These are phyloP conservation scores for Thysanoteuthis rhombus DNA, from an alignment of 2,888 invertebrate genomes.

Conservation along the genomic window DNA sequence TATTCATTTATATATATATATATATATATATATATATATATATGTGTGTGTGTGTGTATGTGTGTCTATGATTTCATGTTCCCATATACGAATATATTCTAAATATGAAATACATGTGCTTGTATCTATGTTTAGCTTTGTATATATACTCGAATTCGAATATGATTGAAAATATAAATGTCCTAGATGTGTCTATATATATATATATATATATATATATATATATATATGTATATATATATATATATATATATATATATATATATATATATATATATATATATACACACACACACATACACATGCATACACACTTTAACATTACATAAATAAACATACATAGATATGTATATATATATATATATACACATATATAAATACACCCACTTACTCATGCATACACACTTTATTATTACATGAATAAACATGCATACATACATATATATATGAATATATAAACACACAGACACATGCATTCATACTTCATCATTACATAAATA, in stretches of 20 bases:
- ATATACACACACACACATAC: no score
- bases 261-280: background rate
- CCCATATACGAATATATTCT: background rate
- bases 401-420: no score
- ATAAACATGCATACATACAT: no score
- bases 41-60: no score
- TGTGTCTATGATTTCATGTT: background rate
- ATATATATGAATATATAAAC: no score
- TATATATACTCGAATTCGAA: background rate
- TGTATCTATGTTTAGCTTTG: background rate
- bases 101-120: background rate
- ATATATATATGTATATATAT: background rate
- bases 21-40: background rate
- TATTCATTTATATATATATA: background rate
- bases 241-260: conserved; percentile 15
- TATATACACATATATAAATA: no score
- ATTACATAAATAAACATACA: no score
- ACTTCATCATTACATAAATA: no score
- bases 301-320: no score
- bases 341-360: no score
- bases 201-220: background rate
- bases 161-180: background rate
- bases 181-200: background rate
- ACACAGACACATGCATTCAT: no score
- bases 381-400: no score